Evolutionary conservation across 2,113 vertebrate genomes (phyloP).

Genomic region (Lathamus discolor): DNA sequence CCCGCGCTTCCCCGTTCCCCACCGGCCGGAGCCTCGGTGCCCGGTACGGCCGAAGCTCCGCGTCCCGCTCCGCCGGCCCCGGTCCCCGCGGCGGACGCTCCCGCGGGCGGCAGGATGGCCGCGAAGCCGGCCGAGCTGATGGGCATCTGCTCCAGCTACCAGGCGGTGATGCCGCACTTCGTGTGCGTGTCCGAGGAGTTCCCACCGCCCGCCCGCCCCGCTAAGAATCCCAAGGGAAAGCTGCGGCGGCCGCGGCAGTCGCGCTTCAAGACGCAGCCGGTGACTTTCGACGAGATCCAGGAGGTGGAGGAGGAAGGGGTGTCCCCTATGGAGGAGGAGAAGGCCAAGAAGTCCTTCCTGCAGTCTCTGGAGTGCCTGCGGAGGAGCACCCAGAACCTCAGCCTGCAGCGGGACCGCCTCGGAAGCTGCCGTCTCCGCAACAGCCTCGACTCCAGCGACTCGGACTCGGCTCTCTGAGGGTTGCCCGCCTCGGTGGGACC

Average conservation of each 20-base stretch:
- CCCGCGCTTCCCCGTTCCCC: neutral
- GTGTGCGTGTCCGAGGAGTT: conserved; percentile 84
- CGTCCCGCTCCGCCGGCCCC: neutral
- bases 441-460: conserved; percentile 94
- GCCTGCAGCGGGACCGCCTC: conserved; percentile 73
- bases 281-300: conserved; percentile 97
- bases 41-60: conserved; percentile 21
- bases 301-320: conserved; percentile 97
- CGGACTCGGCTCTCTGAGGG: conserved; percentile 89
- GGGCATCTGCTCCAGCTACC: conserved; percentile 82
- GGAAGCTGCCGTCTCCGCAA: conserved; percentile 79
- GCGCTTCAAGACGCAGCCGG: conserved; percentile 96
- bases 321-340: conserved; percentile 92
- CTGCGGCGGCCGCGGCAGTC: conserved; percentile 86
- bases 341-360: conserved; percentile 92
- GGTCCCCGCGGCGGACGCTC: neutral
- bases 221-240: conserved; percentile 79
- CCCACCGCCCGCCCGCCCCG: conserved; percentile 83
- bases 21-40: neutral
- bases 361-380: conserved; percentile 94
- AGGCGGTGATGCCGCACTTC: conserved; percentile 83
- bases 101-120: conserved; percentile 71
- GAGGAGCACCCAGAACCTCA: conserved; percentile 90
- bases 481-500: neutral
- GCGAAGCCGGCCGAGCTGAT: conserved; percentile 81